Base-by-base conservation (phyloP, 2,113 vertebrate genomes). In the Corythaixoides concolor region DNA sequence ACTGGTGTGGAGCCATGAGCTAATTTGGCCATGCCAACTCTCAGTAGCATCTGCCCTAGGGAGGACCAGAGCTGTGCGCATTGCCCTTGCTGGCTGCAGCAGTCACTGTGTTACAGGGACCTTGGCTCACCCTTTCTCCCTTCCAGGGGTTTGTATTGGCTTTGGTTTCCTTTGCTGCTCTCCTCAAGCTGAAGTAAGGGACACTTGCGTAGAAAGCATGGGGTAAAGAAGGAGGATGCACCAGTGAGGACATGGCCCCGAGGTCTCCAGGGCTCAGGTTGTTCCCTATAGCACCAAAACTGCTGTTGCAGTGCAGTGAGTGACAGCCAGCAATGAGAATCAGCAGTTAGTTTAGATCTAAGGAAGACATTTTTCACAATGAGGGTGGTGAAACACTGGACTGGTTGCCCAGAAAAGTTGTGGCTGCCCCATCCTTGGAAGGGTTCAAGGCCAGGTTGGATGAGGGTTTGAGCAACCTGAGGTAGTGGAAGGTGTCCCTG, bases 221-320 rank as follows among this genome's bases (percentile, higher is more conserved):
- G 30, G 16, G 21, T 39, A 30, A 37, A n/a, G 82, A 85, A 67
- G 28, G 24, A 93, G 33, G 47, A 58, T 26, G 35, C 37, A 70
- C 26, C 21, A 47, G 24, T 8, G 32, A 77, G 59, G 74, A 49
- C 13, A 41, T 0, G 10, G 32, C 19, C 16, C 20, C 0, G 0
- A 52, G 21, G 23, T 70, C 80, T 64, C 35, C 49, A 17, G 52
- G 43, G 33, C 63, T 62, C 33, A n/a, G 47, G 28, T 7, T 45
- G 20, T 13, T 63, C 56, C 32, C 58, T 35, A 47, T 27, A 62
- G 75, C n/a, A 59, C 49, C 67, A 91, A 68, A 69, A 15, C 32
- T 7, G 3, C 60, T 62, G 60, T 33, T 49, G 72, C 52, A 68
- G 22, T 1, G 14, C 0, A 3, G 45, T 6, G 9, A 75, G 66